A percentile compares a stretch with the other conserved stretches of the same genome.
phyloP scores from a whole-genome alignment of 2,113 vertebrate species.

The Dipodomys stephensi region DNA sequence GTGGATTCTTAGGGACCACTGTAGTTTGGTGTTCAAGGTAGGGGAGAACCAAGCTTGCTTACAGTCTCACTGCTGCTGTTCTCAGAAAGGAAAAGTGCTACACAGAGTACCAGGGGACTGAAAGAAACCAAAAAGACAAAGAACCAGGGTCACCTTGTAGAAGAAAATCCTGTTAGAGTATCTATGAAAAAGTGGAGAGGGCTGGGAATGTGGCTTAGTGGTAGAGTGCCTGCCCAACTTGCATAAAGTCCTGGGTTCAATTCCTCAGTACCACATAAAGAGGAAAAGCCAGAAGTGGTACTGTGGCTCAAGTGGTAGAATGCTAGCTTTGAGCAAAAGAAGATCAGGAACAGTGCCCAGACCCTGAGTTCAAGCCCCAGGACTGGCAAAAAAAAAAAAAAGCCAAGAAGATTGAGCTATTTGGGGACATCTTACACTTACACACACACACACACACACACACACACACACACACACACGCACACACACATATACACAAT shows the following conservation, averaged over 20 bases:
- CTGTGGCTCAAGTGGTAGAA: too few species aligned
- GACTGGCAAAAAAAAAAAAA: too few species aligned
- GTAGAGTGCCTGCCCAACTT: too few species aligned
- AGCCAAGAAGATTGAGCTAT: too few species aligned
- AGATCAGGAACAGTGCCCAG: too few species aligned
- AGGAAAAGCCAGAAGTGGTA: too few species aligned
- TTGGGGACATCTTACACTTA: not conserved
- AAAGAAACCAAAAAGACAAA: not conserved
- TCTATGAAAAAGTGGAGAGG: not conserved
- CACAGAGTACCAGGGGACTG: not conserved
- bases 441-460: not conserved
- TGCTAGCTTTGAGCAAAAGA: too few species aligned
- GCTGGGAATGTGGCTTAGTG: too few species aligned
- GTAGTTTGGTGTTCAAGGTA: constrained; percentile 42
- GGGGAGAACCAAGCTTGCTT: not conserved
- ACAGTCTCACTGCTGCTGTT: not conserved
- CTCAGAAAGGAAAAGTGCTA: not conserved
- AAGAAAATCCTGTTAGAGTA: not conserved
- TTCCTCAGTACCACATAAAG: too few species aligned
- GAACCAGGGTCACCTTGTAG: not conserved
- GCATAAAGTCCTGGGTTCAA: too few species aligned
- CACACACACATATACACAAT: not conserved
- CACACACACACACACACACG: not conserved
- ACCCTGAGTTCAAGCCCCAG: too few species aligned
- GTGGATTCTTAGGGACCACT: not conserved